Conservation (phyloP, 2,888 invertebrate genomes). For the Acronicta psi region DNA sequence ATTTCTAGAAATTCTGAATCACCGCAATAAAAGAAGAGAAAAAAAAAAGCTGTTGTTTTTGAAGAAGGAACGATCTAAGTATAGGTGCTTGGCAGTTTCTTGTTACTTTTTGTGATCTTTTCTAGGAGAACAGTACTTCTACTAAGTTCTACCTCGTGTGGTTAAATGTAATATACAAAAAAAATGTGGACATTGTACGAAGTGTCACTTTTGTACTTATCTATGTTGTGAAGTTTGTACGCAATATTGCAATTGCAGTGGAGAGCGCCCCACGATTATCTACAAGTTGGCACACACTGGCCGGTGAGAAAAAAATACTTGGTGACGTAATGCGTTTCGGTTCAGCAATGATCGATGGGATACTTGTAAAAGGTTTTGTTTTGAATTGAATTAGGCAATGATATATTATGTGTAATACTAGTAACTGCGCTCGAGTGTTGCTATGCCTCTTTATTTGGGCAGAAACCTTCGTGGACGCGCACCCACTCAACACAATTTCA, state of each 20-base stretch:
- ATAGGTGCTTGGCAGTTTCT: no score
- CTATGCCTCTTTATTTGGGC: no score
- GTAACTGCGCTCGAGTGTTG: not conserved
- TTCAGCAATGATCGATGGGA: slow-evolving; percentile 58
- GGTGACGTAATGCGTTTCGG: slow-evolving; percentile 49
- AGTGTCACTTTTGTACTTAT: slow-evolving; percentile 11
- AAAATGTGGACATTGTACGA: not conserved
- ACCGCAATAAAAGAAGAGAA: no score
- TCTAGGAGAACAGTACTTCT: no score
- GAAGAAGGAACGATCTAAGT: no score
- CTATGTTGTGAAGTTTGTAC: slow-evolving; percentile 17
- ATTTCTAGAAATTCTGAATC: no score
- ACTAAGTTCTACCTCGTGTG: no score
- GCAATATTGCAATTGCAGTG: slow-evolving; percentile 52
- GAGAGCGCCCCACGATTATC: slow-evolving; percentile 55
- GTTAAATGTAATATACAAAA: not conserved
- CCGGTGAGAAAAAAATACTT: slow-evolving; percentile 59
- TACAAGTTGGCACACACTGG: slow-evolving; percentile 50
- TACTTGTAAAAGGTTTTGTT: slow-evolving; percentile 20
- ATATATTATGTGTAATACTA: slow-evolving; percentile 13
- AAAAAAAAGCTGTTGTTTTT: no score
- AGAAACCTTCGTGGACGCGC: no score
- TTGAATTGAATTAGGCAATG: not conserved
- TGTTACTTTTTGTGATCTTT: no score
- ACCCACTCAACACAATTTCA: no score